Evolutionary conservation across 2,888 invertebrate genomes (phyloP).

Genomic region (Sphaeridia pumilis): DNA sequence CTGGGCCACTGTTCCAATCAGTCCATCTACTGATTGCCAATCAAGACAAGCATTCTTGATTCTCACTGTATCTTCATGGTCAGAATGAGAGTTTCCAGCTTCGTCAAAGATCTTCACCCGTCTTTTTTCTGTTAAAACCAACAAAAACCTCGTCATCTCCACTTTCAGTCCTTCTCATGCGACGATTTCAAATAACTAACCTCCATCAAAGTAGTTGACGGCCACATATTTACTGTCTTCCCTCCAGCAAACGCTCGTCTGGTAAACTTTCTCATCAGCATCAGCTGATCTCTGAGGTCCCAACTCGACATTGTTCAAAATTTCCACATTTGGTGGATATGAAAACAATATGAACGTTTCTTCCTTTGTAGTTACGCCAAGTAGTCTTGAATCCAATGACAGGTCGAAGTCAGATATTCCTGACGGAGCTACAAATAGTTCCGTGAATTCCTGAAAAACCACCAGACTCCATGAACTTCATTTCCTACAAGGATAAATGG

Average conservation of each 20-base stretch:
- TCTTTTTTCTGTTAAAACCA: constrained; percentile 7
- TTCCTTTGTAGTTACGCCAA: constrained; percentile 24
- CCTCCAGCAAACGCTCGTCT: constrained; percentile 21
- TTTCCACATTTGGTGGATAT: constrained; percentile 28
- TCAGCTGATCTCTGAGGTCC: constrained; percentile 1
- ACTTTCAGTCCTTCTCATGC: not conserved
- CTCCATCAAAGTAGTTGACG: constrained; percentile 23
- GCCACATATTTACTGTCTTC: constrained; percentile 31
- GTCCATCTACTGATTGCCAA: constrained; percentile 33
- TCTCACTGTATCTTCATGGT: constrained; percentile 23
- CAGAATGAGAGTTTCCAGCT: constrained; percentile 21
- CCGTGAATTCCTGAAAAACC: constrained; percentile 21
- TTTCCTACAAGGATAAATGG: no score
- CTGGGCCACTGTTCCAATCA: constrained; percentile 21
- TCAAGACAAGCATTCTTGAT: constrained; percentile 15
- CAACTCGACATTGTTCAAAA: constrained; percentile 19
- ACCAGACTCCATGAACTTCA: not conserved
- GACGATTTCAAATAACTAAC: not conserved
- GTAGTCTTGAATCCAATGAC: constrained; percentile 29
- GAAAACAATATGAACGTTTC: constrained; percentile 24
- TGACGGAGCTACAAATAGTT: constrained; percentile 30
- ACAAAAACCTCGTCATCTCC: not conserved
- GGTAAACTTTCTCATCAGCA: constrained; percentile 6
- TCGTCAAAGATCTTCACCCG: constrained; percentile 30
- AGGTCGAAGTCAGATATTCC: constrained; percentile 29